phyloP scores from a whole-genome alignment of 2,113 vertebrate genomes.

The Macheiramphus alcinus region DNA sequence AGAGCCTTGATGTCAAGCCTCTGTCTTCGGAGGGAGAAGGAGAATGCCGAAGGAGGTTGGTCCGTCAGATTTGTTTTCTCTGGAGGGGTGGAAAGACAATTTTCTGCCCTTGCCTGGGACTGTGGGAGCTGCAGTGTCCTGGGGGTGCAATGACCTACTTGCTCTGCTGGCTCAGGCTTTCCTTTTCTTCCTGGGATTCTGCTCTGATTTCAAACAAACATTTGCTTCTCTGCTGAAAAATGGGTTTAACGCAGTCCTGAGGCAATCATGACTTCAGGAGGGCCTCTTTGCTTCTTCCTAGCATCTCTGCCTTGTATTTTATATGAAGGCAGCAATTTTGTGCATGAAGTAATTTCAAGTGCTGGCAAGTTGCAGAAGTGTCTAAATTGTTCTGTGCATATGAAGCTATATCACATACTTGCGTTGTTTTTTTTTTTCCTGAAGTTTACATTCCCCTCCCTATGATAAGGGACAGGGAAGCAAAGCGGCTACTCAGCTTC shows the following conservation, averaged over 20 bases:
- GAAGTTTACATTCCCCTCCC: not conserved
- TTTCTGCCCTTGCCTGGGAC: not conserved
- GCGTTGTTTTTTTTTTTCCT: not conserved
- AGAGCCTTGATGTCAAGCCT: slow-evolving; percentile 7
- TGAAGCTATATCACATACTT: not conserved
- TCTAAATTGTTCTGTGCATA: not conserved
- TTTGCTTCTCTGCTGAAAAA: not conserved
- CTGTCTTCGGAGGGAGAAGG: not conserved
- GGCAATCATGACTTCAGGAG: not conserved
- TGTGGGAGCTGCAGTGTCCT: not conserved
- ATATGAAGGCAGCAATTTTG: not conserved
- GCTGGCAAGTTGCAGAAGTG: not conserved
- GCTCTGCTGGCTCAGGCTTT: not conserved
- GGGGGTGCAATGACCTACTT: not conserved
- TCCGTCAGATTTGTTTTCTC: not conserved
- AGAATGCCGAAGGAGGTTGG: not conserved
- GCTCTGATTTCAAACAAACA: not conserved
- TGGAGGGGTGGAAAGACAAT: not conserved
- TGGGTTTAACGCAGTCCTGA: not conserved
- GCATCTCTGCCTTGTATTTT: not conserved
- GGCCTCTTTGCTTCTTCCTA: not conserved
- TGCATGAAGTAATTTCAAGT: not conserved
- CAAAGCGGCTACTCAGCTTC: not conserved
- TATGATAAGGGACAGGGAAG: not conserved
- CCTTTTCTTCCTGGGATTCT: not conserved